A percentile compares a stretch with the other conserved stretches of the same genome.
Conservation (phyloP, 2,888 invertebrate genomes). For the Theretra japonica region DNA sequence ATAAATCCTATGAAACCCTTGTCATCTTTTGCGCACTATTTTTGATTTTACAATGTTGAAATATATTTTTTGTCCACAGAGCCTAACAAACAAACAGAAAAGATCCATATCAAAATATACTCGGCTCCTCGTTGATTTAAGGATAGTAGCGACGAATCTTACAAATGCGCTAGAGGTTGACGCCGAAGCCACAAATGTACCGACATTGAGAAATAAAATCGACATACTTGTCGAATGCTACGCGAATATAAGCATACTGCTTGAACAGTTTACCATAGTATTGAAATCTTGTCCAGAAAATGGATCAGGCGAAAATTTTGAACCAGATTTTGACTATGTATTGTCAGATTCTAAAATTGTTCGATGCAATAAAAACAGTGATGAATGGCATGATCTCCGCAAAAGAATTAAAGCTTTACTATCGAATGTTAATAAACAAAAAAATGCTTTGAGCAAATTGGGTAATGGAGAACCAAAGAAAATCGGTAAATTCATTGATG, state of each 20-base stretch:
- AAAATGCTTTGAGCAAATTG: conserved; percentile 65
- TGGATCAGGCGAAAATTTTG: conserved; percentile 49
- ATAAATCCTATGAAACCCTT: no score
- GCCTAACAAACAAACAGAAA: conserved; percentile 88
- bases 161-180: conserved; percentile 67
- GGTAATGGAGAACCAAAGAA: conserved; percentile 59
- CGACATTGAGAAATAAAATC: conserved; percentile 64
- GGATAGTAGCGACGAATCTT: conserved; percentile 75
- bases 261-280: conserved; percentile 88
- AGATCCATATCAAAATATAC: conserved; percentile 84
- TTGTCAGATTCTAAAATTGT: conserved; percentile 69
- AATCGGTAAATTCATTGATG: conserved; percentile 50
- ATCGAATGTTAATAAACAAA: conserved; percentile 68
- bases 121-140: conserved; percentile 83
- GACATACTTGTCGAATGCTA: conserved; percentile 77
- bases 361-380: conserved; percentile 69
- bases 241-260: conserved; percentile 78
- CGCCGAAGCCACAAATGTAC: conserved; percentile 56
- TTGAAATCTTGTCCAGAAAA: conserved; percentile 82
- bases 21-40: no score
- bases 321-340: conserved; percentile 69
- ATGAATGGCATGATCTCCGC: conserved; percentile 69
- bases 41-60: background rate
- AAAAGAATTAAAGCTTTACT: conserved; percentile 65
- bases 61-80: conserved; percentile 66